Conservation (phyloP, 2,113 vertebrate genomes). For the Hipposideros armiger region DNA sequence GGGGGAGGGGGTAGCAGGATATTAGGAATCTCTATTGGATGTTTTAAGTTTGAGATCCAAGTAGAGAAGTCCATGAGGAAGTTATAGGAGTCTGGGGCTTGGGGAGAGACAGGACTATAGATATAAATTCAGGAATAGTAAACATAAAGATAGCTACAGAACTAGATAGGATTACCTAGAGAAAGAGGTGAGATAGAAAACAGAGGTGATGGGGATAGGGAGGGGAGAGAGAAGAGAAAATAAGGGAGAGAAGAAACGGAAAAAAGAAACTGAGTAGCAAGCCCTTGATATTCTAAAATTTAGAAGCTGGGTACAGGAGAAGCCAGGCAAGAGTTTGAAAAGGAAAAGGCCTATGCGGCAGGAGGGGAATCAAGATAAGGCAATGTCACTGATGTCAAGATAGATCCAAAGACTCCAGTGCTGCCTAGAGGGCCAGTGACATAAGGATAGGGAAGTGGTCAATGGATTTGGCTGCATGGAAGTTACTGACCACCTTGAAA, state of each 20-base stretch:
- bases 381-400: neutral
- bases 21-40: neutral
- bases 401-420: neutral
- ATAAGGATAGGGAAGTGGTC: neutral
- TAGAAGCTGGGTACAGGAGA: neutral
- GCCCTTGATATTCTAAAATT: neutral
- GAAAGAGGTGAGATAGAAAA: neutral
- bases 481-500: neutral
- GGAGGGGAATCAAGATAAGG: neutral
- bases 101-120: neutral
- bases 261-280: neutral
- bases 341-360: neutral
- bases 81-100: neutral
- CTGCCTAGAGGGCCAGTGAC: neutral
- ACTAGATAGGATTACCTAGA: neutral
- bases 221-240: neutral
- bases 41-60: constrained; percentile 29
- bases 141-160: neutral
- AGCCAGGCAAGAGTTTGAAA: neutral
- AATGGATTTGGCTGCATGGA: neutral
- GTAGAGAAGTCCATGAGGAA: neutral
- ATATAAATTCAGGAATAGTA: neutral
- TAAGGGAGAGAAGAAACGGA: neutral
- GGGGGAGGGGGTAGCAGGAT: neutral
- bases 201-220: fast-evolving